A percentile compares a stretch with the other conserved stretches of the same genome.
Evolutionary conservation across 1,140 invertebrate species (phyloP).

Genomic region (Pentalonia nigronervosa): DNA sequence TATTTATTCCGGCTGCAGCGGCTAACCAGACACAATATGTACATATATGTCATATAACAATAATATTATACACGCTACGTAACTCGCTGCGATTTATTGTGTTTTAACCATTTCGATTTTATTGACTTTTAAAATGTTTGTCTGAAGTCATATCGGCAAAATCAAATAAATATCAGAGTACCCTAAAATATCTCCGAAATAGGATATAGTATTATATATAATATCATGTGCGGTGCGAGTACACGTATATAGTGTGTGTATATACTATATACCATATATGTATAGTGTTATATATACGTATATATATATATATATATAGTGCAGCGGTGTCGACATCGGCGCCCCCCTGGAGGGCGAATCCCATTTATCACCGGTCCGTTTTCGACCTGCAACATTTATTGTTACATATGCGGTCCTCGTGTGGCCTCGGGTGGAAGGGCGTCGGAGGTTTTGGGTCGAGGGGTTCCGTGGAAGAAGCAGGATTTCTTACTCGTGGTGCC

Average conservation of each 20-base stretch:
- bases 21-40: neutral
- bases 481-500: neutral
- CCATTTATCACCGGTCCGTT: constrained; percentile 51
- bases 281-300: neutral
- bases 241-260: neutral
- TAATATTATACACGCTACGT: neutral
- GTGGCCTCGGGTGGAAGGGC: neutral
- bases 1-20: neutral
- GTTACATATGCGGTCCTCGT: constrained; percentile 39
- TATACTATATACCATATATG: neutral
- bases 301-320: constrained; percentile 15
- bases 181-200: neutral
- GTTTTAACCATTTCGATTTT: neutral
- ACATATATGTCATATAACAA: neutral
- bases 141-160: neutral
- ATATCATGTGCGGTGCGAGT: neutral
- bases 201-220: neutral
- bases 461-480: neutral
- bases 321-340: constrained; percentile 24
- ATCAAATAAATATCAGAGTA: neutral
- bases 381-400: constrained; percentile 9
- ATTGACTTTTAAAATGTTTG: neutral
- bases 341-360: constrained; percentile 41
- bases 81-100: neutral
- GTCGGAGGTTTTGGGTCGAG: neutral